These are phyloP conservation scores for Capromys pilorides DNA, from an alignment of 2,797 vertebrate genomes.

Conservation along the genomic window DNA sequence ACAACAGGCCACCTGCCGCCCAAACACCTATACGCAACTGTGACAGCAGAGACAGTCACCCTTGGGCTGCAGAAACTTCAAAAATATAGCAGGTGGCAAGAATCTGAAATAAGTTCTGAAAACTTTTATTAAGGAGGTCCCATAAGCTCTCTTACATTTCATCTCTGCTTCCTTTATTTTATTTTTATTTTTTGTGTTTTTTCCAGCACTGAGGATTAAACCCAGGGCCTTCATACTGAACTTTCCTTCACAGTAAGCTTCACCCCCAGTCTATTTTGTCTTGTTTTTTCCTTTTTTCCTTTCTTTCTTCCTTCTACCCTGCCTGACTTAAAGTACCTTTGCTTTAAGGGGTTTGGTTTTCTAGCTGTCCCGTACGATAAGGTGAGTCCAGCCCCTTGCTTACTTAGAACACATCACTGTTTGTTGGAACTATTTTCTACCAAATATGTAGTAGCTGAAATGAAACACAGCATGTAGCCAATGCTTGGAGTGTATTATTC, in stretches of 20 bases:
- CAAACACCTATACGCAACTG: accelerated
- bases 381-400: background rate
- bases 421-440: background rate
- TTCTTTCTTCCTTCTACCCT: background rate
- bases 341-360: background rate
- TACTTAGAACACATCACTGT: background rate
- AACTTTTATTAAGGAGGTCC: background rate
- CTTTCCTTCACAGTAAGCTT: background rate
- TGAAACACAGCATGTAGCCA: background rate
- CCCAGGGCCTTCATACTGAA: background rate
- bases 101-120: background rate
- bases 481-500: background rate
- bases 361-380: background rate
- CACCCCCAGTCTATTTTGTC: background rate
- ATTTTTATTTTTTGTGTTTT: background rate
- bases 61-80: background rate
- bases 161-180: background rate
- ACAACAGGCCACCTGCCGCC: background rate
- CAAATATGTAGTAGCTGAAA: background rate
- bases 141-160: background rate
- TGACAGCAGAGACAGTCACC: background rate
- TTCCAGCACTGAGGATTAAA: background rate
- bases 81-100: background rate
- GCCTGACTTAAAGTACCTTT: background rate
- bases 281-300: accelerated